A percentile compares a stretch with the other conserved stretches of the same genome.
Conservation (phyloP, 2,797 vertebrate species). For the Notoglanidium macrostoma region DNA sequence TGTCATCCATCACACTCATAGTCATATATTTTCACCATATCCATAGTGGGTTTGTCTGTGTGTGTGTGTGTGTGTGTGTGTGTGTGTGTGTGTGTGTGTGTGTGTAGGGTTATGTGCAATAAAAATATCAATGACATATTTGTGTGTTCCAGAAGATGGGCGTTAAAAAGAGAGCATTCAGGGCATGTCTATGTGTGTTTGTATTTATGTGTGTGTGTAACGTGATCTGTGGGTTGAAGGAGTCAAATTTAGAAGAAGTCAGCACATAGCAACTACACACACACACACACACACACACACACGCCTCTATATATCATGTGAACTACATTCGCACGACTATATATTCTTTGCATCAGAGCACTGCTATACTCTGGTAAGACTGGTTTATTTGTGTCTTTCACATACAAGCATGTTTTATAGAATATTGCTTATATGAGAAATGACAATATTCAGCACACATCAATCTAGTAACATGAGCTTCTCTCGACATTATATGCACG, state of each 20-base stretch:
- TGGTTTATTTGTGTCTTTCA: background rate
- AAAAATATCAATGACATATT: constrained; percentile 19
- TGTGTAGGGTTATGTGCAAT: background rate
- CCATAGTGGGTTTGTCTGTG: no score
- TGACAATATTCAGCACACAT: background rate
- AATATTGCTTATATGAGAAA: background rate
- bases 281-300: background rate
- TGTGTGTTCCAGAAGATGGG: background rate
- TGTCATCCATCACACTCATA: no score
- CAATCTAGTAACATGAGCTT: background rate
- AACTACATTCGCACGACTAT: background rate
- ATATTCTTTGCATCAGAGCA: background rate
- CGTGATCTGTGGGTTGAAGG: constrained; percentile 1
- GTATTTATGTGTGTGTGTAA: background rate
- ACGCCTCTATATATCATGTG: background rate
- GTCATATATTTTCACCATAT: background rate
- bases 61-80: background rate
- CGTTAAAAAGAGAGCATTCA: constrained; percentile 13
- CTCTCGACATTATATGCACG: background rate
- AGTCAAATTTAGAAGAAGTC: constrained; percentile 8
- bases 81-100: background rate
- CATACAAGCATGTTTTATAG: background rate
- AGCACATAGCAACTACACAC: background rate
- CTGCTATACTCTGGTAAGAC: background rate
- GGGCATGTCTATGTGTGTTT: constrained; percentile 11